Evolutionary conservation across 37 sponge, comb jelly and placozoan genomes (phyloP), one percentile per base, ranked within the genome.

Genomic region (Crambe crambe): DNA sequence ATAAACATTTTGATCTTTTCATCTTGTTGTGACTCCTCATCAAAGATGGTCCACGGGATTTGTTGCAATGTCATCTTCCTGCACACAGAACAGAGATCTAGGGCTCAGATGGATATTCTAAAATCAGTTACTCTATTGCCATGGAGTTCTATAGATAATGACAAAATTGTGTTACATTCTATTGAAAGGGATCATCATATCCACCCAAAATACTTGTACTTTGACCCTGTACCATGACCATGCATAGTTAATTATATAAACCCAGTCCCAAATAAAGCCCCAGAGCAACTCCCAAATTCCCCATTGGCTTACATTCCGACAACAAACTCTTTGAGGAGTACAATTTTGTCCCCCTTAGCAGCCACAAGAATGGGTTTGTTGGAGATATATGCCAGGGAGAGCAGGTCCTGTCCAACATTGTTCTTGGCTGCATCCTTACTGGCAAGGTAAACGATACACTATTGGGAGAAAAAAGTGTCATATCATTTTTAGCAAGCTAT

Each of bases 301-400:
- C n/a, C n/a, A n/a, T n/a, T 36, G 64, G 31, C 92, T 83, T 62
- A 88, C 89, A 97, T 73, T 72, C 95, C 95, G 68, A 90, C 77
- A 0, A 77, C 51, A 80, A 97, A 76, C 22, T 40, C 57, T 9
- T 42, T 43, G 20, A 88, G 17, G 0, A 94, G 51, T 8, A 65
- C 70, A 0, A 23, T 68, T 47, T 85, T 78, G 9, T 10, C 39
- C 3, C 66, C 35, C n/a, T 42, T 42, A 34, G 92, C 61, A 37
- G 66, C 87, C 3, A 92, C 67, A 35, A 94, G 26, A 58, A 98
- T 98, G 74, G 87, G 86, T 51, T 88, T 95, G 90, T 95, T 93
- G 72, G 96, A 95, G 80, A 98, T 91, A 73, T 93, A 90, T 64
- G 96, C 99, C 31, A 98, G 82, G 17, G 96, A 88, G 36, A 95